A percentile compares a stretch with the other conserved stretches of the same genome.
These are phyloP conservation scores for Cliona cf. orientalis DNA, from an alignment of 37 sponge, comb jelly and placozoan genomes.

Conservation along the genomic window DNA sequence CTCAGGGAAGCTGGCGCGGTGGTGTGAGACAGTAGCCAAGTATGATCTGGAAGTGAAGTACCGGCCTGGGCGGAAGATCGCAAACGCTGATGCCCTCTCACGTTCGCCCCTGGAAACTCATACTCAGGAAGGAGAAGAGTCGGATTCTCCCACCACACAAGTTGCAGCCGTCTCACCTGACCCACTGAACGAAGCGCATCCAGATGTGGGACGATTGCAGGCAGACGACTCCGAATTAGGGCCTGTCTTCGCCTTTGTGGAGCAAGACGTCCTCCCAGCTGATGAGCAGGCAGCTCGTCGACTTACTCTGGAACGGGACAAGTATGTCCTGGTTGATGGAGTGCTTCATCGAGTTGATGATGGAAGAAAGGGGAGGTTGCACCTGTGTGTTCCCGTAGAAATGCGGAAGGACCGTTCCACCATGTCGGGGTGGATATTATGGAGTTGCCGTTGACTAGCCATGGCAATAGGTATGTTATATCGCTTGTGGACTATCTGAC, in stretches of 20 bases:
- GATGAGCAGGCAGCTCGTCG: not conserved
- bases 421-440: not conserved
- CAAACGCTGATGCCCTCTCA: too few relatives aligned
- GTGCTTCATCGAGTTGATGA: not conserved
- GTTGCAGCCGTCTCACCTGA: too few relatives aligned
- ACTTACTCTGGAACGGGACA: not conserved
- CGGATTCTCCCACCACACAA: not conserved
- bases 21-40: too few relatives aligned
- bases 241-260: not conserved
- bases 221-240: not conserved
- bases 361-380: not conserved
- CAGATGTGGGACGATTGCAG: not conserved
- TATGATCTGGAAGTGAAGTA: too few relatives aligned
- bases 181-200: not conserved
- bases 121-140: too few relatives aligned
- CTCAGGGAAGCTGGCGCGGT: too few relatives aligned
- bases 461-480: constrained; percentile 32
- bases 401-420: constrained; percentile 31
- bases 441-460: constrained; percentile 12
- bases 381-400: too few relatives aligned
- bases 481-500: constrained; percentile 23
- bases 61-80: too few relatives aligned
- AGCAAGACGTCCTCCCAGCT: not conserved
- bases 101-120: too few relatives aligned
- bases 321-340: not conserved